These are phyloP conservation scores for Carcharodon carcharias DNA, from an alignment of 2,797 vertebrate species.

Conservation along the genomic window DNA sequence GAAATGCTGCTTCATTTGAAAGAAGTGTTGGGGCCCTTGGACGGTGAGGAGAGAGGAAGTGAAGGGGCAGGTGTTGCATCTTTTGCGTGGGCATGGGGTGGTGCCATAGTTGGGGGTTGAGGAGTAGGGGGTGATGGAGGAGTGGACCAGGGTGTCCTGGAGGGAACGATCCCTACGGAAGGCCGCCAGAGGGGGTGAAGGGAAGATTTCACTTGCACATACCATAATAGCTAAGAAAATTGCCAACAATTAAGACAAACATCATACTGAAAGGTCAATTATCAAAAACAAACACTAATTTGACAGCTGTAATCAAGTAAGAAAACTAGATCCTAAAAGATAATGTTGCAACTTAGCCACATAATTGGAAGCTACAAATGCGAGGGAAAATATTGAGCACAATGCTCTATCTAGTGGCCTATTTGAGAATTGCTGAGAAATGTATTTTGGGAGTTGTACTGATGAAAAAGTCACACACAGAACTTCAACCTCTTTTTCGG, in stretches of 20 bases:
- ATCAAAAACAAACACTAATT: background rate
- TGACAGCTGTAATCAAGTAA: background rate
- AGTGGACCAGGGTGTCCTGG: too few species aligned
- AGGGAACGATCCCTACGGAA: too few species aligned
- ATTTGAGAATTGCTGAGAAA: background rate
- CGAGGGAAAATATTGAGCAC: background rate
- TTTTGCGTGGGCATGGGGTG: too few species aligned
- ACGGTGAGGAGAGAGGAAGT: too few species aligned
- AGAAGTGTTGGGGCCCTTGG: too few species aligned
- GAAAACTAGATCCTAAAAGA: too few species aligned
- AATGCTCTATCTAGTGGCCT: background rate
- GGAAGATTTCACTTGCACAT: too few species aligned
- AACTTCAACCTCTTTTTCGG: background rate
- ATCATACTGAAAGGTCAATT: background rate
- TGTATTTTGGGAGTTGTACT: background rate
- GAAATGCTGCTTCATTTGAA: too few species aligned
- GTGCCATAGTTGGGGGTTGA: too few species aligned
- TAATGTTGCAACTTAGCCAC: background rate
- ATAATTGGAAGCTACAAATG: background rate
- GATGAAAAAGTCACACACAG: background rate
- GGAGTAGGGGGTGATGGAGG: too few species aligned
- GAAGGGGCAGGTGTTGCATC: too few species aligned
- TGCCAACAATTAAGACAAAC: background rate
- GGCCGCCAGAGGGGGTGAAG: too few species aligned
- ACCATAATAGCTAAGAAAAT: background rate